Conservation (phyloP, 2,888 invertebrate species). For the Podotricha telesiphe region DNA sequence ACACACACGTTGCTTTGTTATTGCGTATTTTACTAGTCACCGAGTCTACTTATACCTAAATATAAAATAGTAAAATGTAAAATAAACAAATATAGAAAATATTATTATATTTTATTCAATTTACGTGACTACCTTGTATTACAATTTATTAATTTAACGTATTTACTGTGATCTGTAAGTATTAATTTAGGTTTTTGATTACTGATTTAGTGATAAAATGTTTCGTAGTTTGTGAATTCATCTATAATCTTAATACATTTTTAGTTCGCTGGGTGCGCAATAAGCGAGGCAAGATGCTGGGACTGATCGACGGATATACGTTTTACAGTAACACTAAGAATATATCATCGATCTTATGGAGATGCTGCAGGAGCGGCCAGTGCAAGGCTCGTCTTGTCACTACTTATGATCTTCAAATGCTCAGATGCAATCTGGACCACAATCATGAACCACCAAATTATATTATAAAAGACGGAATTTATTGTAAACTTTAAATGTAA, state of each 20-base stretch:
- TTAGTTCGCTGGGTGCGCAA: conserved; percentile 47
- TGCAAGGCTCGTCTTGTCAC: conserved; percentile 46
- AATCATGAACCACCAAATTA: conserved; percentile 46
- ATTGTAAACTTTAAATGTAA: conserved; percentile 15
- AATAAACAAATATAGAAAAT: too few relatives aligned
- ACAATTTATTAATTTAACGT: too few relatives aligned
- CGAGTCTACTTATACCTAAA: too few relatives aligned
- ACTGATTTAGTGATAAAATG: neutral
- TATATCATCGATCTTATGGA: conserved; percentile 43
- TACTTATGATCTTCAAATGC: conserved; percentile 23
- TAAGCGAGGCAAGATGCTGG: conserved; percentile 42
- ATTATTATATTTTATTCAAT: too few relatives aligned
- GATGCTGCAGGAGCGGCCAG: conserved; percentile 39
- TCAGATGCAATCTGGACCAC: conserved; percentile 41
- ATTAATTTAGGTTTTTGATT: neutral
- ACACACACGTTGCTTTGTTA: too few relatives aligned
- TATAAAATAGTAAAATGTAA: too few relatives aligned
- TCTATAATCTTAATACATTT: conserved; percentile 24
- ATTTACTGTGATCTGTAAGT: too few relatives aligned
- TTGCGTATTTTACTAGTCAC: too few relatives aligned
- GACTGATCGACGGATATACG: conserved; percentile 48
- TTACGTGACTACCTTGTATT: too few relatives aligned
- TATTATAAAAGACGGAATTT: conserved; percentile 41
- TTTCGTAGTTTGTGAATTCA: neutral
- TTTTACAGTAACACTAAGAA: conserved; percentile 44